These are phyloP conservation scores for Gortyna flavago DNA, from an alignment of 2,888 invertebrate species.

Conservation along the genomic window DNA sequence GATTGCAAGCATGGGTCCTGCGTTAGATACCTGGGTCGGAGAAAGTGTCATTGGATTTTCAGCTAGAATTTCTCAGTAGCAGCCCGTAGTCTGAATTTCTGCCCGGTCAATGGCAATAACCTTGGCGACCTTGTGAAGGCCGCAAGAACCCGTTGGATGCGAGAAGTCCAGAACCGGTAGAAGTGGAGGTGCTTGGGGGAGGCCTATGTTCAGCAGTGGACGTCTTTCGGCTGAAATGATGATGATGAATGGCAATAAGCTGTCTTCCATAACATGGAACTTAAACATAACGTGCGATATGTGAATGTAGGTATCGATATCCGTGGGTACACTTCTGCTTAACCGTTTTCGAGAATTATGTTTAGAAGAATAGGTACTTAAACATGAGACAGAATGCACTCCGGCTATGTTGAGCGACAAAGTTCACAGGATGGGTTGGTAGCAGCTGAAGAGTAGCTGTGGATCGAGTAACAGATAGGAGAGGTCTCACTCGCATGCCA, in stretches of 20 bases:
- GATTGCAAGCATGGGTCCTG: no score
- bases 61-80: no score
- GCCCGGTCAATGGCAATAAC: no score
- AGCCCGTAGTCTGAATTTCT: no score
- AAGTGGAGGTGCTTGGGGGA: no score
- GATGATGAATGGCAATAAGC: neutral
- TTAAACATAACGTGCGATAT: neutral
- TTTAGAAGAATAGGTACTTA: neutral
- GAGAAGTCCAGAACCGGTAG: no score
- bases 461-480: neutral
- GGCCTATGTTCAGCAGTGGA: no score
- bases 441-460: neutral
- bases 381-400: neutral
- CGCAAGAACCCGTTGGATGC: no score
- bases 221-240: no score
- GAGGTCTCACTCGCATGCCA: neutral
- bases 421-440: neutral
- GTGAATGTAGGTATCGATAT: neutral
- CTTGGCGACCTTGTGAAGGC: no score
- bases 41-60: no score
- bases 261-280: neutral
- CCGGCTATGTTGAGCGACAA: neutral
- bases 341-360: neutral
- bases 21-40: neutral
- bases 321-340: no score